A percentile compares a stretch with the other conserved stretches of the same genome.
Conservation (phyloP, 2,888 invertebrate species). For the Hymenopus coronatus region DNA sequence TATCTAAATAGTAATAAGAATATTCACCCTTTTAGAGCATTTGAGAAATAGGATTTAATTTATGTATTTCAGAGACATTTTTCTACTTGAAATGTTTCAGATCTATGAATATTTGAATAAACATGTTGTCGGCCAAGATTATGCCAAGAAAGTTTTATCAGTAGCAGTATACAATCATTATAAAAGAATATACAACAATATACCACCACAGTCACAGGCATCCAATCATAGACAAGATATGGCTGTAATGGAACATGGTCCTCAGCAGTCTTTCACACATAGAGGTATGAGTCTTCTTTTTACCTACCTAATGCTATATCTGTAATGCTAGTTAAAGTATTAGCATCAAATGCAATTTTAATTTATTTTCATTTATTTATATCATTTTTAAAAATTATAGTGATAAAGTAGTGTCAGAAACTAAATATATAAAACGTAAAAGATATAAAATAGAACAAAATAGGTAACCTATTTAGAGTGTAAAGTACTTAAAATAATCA, state of each 20-base stretch:
- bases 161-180: slow-evolving; percentile 99
- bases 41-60: no score
- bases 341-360: no score
- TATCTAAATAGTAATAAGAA: no score
- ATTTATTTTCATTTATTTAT: no score
- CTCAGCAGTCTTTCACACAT: slow-evolving; percentile 66
- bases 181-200: slow-evolving; percentile 94
- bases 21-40: no score
- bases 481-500: no score
- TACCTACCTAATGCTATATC: background rate
- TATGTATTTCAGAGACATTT: background rate
- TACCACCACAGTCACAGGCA: slow-evolving; percentile 54
- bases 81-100: slow-evolving; percentile 44
- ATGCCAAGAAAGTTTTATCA: slow-evolving; percentile 94
- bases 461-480: no score
- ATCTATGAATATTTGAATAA: slow-evolving; percentile 95
- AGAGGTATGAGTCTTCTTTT: slow-evolving; percentile 55
- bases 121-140: slow-evolving; percentile 95
- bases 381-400: no score
- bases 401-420: no score
- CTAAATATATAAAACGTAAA: no score
- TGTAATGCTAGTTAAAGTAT: no score
- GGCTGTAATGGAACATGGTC: slow-evolving; percentile 61
- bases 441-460: no score
- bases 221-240: slow-evolving; percentile 49